These are phyloP conservation scores for Dendrocincla fuliginosa DNA, from an alignment of 2,797 vertebrate genomes.

Conservation along the genomic window DNA sequence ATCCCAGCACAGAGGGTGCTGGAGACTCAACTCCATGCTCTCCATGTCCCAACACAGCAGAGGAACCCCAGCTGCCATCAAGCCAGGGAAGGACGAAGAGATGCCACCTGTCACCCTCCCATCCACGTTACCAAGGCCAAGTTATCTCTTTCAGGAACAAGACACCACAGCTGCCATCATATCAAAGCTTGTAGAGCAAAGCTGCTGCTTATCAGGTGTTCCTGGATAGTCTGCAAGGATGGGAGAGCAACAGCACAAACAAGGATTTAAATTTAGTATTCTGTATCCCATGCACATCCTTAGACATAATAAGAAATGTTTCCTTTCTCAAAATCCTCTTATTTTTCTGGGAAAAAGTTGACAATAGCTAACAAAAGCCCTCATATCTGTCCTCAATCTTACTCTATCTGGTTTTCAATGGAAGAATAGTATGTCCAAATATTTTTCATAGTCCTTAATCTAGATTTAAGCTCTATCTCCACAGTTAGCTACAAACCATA, in stretches of 20 bases:
- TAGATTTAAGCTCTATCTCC: neutral
- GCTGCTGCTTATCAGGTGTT: neutral
- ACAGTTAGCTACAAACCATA: neutral
- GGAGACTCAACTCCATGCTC: neutral
- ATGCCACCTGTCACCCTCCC: neutral
- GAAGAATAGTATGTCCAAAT: neutral
- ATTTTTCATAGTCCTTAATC: neutral
- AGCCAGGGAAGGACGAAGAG: neutral
- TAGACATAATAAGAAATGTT: neutral
- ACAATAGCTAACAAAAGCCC: neutral
- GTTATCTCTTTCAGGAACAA: neutral
- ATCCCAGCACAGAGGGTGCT: neutral
- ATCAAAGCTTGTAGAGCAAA: neutral
- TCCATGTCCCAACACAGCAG: neutral
- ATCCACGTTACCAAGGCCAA: rapidly evolving
- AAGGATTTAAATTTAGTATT: neutral
- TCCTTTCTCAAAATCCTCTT: neutral
- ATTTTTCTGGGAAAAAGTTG: neutral
- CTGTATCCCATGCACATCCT: neutral
- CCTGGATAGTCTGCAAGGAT: neutral
- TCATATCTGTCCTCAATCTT: neutral
- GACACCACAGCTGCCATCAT: neutral
- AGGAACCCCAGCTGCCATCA: neutral
- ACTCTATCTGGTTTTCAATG: neutral
- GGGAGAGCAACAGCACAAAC: neutral